These are phyloP conservation scores for Drosophila limbata DNA, from an alignment of 2,888 invertebrate species.

Conservation along the genomic window DNA sequence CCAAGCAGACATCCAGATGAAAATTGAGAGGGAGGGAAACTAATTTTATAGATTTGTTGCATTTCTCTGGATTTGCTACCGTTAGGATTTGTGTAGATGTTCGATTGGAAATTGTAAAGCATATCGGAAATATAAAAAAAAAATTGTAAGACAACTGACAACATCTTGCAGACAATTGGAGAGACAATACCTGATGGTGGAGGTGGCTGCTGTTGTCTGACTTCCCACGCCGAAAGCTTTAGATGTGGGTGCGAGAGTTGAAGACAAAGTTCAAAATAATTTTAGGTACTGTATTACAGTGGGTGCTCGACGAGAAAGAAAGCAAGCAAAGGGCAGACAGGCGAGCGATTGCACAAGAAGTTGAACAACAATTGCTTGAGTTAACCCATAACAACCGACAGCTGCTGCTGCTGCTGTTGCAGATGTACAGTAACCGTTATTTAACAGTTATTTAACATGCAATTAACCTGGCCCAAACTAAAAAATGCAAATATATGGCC, in stretches of 20 bases:
- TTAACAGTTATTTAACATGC: constrained; percentile 81
- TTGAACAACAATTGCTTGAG: constrained; percentile 56
- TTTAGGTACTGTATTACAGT: constrained; percentile 60
- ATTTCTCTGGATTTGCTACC: constrained; percentile 34
- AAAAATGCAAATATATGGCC: constrained; percentile 64
- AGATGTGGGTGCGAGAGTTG: constrained; percentile 62
- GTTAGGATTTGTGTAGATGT: constrained; percentile 23
- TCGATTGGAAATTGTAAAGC: constrained; percentile 29
- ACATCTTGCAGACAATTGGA: constrained; percentile 16
- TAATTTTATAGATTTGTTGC: constrained; percentile 23
- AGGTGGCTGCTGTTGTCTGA: constrained; percentile 25
- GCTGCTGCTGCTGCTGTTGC: constrained; percentile 34
- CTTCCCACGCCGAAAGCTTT: constrained; percentile 56
- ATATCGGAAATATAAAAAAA: constrained; percentile 32
- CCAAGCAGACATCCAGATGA: background rate
- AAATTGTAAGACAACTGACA: constrained; percentile 23
- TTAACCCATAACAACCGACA: constrained; percentile 57
- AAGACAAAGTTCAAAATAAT: constrained; percentile 76
- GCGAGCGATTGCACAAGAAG: constrained; percentile 69
- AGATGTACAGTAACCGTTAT: constrained; percentile 67
- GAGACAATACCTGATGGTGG: constrained; percentile 6
- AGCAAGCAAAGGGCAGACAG: constrained; percentile 25
- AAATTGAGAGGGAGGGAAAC: background rate
- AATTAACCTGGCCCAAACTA: constrained; percentile 70
- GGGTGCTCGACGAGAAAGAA: constrained; percentile 48